These are phyloP conservation scores for Probaryconus sp. DNA, from an alignment of 1,140 invertebrate genomes.

Conservation along the genomic window DNA sequence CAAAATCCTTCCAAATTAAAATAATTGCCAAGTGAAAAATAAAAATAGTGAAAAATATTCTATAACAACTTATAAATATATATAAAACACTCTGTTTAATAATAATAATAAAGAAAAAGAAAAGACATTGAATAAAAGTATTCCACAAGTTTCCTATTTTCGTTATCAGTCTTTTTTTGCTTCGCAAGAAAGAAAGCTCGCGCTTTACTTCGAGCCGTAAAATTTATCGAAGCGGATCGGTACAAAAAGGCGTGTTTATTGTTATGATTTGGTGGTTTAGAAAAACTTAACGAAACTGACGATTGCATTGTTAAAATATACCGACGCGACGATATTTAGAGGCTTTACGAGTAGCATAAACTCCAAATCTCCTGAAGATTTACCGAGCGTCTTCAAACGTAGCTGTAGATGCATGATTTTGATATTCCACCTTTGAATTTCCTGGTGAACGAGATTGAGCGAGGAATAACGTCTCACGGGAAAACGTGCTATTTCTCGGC, in stretches of 20 bases:
- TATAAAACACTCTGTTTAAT: no score
- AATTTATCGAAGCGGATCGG: not conserved
- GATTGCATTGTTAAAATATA: slow-evolving; percentile 32
- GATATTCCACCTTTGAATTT: slow-evolving; percentile 62
- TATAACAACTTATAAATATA: no score
- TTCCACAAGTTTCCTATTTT: no score
- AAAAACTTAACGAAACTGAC: slow-evolving; percentile 30
- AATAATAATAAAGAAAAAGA: no score
- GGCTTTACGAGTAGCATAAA: slow-evolving; percentile 45
- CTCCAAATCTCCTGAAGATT: slow-evolving; percentile 43
- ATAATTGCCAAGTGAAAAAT: no score
- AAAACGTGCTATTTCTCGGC: slow-evolving; percentile 55
- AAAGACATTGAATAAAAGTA: no score
- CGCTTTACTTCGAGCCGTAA: not conserved
- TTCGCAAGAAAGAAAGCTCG: no score
- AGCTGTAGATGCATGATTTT: slow-evolving; percentile 60
- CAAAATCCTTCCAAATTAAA: no score
- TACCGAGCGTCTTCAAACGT: slow-evolving; percentile 39
- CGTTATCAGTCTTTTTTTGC: no score
- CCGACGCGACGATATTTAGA: slow-evolving; percentile 21
- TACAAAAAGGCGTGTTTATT: slow-evolving; percentile 13
- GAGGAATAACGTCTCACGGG: slow-evolving; percentile 51
- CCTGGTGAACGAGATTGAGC: slow-evolving; percentile 59
- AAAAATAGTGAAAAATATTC: no score
- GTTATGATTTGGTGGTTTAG: slow-evolving; percentile 7